These are phyloP conservation scores for Rhizoglyphus robini DNA, from an alignment of 1,140 invertebrate species.

Conservation along the genomic window DNA sequence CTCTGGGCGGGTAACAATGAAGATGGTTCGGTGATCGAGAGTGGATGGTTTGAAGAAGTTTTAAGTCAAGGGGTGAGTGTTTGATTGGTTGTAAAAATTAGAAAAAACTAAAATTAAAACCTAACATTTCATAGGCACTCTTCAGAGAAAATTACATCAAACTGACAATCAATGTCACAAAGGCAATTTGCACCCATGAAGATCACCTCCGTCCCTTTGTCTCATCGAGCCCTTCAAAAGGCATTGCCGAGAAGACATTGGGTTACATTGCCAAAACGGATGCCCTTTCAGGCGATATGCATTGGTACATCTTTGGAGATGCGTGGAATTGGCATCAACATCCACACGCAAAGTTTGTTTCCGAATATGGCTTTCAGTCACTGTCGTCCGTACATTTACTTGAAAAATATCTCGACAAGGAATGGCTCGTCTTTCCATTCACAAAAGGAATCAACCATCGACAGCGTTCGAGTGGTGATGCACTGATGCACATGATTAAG, in stretches of 20 bases:
- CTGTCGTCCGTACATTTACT: slow-evolving; percentile 54
- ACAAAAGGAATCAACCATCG: slow-evolving; percentile 49
- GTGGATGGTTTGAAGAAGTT: no score
- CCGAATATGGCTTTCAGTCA: slow-evolving; percentile 91
- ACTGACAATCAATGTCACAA: slow-evolving; percentile 65
- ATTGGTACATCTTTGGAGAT: slow-evolving; percentile 40
- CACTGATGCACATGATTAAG: slow-evolving; percentile 29
- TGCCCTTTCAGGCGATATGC: slow-evolving; percentile 70
- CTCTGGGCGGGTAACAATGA: slow-evolving; percentile 89
- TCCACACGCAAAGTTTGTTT: slow-evolving; percentile 67
- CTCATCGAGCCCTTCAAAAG: slow-evolving; percentile 84
- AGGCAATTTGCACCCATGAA: slow-evolving; percentile 45
- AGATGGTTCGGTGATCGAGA: no score
- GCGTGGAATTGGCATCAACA: slow-evolving; percentile 65
- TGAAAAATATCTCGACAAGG: slow-evolving; percentile 37
- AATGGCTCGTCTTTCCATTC: slow-evolving; percentile 48
- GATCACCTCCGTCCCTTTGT: slow-evolving; percentile 54
- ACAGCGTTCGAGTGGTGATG: slow-evolving; percentile 64
- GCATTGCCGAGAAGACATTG: slow-evolving; percentile 53
- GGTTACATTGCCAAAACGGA: slow-evolving; percentile 53
- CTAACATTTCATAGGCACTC: no score
- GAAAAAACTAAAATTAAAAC: no score
- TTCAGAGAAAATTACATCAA: slow-evolving; percentile 62
- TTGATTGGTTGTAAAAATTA: no score
- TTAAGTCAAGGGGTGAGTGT: no score